Percentiles rank a stretch among this genome's conserved stretches.
These are phyloP conservation scores for Drosophila sulfurigaster DNA, from an alignment of 1,140 invertebrate genomes.

Conservation along the genomic window DNA sequence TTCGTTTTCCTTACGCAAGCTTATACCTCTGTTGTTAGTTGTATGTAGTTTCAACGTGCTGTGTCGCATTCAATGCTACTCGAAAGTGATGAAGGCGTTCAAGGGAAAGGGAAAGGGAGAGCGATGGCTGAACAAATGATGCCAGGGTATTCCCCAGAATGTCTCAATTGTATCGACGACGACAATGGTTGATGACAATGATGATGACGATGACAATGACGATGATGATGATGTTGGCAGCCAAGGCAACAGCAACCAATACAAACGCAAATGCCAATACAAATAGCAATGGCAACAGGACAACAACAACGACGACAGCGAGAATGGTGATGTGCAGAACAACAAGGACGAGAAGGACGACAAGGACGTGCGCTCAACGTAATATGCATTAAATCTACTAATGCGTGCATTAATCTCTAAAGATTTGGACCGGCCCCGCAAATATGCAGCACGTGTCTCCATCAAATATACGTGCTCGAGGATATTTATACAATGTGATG, in stretches of 20 bases:
- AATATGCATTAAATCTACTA: constrained; percentile 85
- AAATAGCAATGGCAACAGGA: constrained; percentile 30
- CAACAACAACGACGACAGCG: neutral
- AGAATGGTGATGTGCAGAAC: no score
- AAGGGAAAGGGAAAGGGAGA: neutral
- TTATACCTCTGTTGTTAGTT: neutral
- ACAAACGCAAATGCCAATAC: constrained; percentile 24
- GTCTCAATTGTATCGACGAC: constrained; percentile 69
- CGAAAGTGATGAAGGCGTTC: neutral
- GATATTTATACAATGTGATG: constrained; percentile 84
- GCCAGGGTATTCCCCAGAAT: constrained; percentile 77
- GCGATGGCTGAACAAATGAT: constrained; percentile 30
- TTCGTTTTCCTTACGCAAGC: neutral
- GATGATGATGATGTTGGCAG: constrained; percentile 49
- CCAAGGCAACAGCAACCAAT: constrained; percentile 53
- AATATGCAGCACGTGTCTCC: constrained; percentile 76
- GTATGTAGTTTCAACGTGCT: constrained; percentile 6
- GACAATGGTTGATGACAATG: constrained; percentile 25
- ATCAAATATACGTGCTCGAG: constrained; percentile 80
- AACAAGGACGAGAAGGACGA: neutral
- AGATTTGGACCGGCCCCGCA: constrained; percentile 62
- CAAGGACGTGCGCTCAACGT: constrained; percentile 50
- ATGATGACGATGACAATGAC: neutral
- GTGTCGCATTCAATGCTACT: constrained; percentile 3
- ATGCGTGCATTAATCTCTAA: constrained; percentile 84